Base-by-base conservation (phyloP, 2,888 invertebrate genomes). In the Emmelina monodactyla region DNA sequence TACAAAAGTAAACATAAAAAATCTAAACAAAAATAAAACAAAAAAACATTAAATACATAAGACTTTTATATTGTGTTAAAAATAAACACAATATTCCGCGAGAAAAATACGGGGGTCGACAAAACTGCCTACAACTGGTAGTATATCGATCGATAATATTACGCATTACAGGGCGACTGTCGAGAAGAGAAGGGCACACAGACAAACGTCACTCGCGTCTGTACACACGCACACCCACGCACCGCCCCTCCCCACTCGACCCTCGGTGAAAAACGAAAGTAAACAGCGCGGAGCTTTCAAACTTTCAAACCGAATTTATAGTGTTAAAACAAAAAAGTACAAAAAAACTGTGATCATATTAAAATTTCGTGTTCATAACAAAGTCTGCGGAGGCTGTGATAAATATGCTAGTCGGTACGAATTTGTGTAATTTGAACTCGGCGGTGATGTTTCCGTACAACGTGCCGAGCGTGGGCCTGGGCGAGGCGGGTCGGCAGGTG, bases 81-180 rank as follows among this genome's bases (percentile, higher is more conserved):
- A n/a, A n/a, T n/a, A n/a, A n/a, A n/a, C n/a, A n/a, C n/a, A n/a
- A n/a, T n/a, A n/a, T n/a, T 53, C 61, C 49, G 53, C 49, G 57
- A 63, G 62, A 62, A 63, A 67, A 62, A 59, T 61, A 60, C 51
- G 46, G 58, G 61, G 58, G 59, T 47, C 46, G 55, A 13, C 29
- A 12, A 29, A 52, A 46, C 42, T 50, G 58, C 55, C 54, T 65
- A 64, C 62, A 55, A 62, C 65, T 61, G 65, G 65, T 71, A 70
- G 63, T 75, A 76, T 73, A 61, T 58, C 65, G 79, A 80, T 80
- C 80, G 78, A 81, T 80, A 80, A 61, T 71, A 79, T 73, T 78
- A 80, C 80, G 80, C 79, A 72, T 76, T 78, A 78, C 69, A 59
- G 60, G 55, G 55, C 58, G 62, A 60, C 66, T n/a, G 52, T 45